These are phyloP conservation scores for Boloria selene DNA, from an alignment of 2,888 invertebrate genomes.

Conservation along the genomic window DNA sequence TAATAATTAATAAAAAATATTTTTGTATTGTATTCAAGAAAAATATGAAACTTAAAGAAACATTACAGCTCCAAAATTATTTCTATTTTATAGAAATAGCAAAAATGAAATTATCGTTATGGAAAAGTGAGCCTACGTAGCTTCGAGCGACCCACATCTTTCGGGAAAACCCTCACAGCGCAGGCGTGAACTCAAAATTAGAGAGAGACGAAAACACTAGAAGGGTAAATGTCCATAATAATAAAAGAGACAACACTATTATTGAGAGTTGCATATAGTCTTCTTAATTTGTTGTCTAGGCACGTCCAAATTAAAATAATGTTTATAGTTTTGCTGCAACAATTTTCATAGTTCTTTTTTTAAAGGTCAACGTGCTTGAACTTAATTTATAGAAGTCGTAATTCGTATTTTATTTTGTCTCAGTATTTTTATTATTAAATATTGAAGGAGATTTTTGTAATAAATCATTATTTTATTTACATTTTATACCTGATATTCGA, in stretches of 20 bases:
- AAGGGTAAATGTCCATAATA: constrained; percentile 34
- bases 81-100: not conserved
- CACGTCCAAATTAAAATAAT: constrained; percentile 64
- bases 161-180: constrained; percentile 67
- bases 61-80: not conserved
- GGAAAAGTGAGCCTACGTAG: constrained; percentile 58
- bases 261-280: constrained; percentile 63
- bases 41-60: too few relatives aligned
- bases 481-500: too few relatives aligned
- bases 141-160: constrained; percentile 69
- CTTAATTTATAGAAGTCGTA: not conserved
- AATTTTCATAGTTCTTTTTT: constrained; percentile 28
- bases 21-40: too few relatives aligned
- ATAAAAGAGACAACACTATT: constrained; percentile 51
- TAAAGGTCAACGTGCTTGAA: not conserved
- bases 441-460: too few relatives aligned
- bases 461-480: too few relatives aligned
- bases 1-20: too few relatives aligned
- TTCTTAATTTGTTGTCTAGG: constrained; percentile 66
- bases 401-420: too few relatives aligned
- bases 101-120: constrained; percentile 1
- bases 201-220: constrained; percentile 52
- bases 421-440: too few relatives aligned
- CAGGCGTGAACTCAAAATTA: constrained; percentile 68
- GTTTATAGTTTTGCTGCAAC: constrained; percentile 29